Evolutionary conservation across 2,888 invertebrate genomes (phyloP), one percentile per base, ranked within the genome.

Genomic region (Caenorhabditis macrosperma): DNA sequence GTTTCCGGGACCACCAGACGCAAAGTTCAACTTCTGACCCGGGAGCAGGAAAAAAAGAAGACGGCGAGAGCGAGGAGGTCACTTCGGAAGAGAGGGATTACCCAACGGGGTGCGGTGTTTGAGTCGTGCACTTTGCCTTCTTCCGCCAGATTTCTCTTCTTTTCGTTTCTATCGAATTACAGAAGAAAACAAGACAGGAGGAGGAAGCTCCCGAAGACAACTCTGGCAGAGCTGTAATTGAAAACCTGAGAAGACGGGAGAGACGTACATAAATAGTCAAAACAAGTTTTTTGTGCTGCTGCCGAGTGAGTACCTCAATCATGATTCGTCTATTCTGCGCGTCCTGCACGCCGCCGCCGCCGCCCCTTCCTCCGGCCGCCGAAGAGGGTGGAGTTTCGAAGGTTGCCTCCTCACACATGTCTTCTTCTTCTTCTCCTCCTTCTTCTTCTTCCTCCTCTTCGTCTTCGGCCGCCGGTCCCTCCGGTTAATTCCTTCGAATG

Each of bases 301-400:
- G 52, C 26, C 67, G 50, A 71, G 71, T 74, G 74, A 74, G 74
- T 74, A 74, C 74, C 64, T 64, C 74, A 74, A 74, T 74, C 64
- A 74, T 74, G 74, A 74, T 74, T 55, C 74, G 57, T 71, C 71
- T 68, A 28, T 68, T 68, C 68, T 68, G 68, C 54, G 55, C 67
- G 55, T 46, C 69, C 50, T 69, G 50, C 69, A 38, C 54, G 61
- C 46, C 69, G 26, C 60, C 17, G 6, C 28, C n/a, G 52, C 1
- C 30, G 6, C 2, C 20, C 46, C 5, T 20, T 46, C 9, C 55
- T 12, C 24, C 28, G 26, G 26, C n/a, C n/a, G 54, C 15, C 3
- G 54, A 28, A 48, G 74, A 64, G 74, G 64, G 74, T 59, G 64
- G 74, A 74, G 74, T 74, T 74, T 74, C 74, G 64, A 64, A 74